A percentile compares a stretch with the other conserved stretches of the same genome.
These are phyloP conservation scores for Papilio dardanus DNA, from an alignment of 1,140 invertebrate species.

Conservation along the genomic window DNA sequence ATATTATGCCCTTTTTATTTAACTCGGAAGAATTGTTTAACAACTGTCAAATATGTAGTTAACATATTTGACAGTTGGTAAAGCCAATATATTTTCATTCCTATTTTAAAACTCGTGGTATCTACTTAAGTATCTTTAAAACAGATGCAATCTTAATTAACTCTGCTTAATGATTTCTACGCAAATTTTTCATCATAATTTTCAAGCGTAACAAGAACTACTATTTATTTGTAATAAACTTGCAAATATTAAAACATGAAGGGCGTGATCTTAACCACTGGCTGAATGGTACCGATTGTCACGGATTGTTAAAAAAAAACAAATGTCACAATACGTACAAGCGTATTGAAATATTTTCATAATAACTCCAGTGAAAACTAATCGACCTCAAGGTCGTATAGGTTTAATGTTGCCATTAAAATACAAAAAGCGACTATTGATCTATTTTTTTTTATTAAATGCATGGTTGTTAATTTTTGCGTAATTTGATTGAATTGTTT, in stretches of 20 bases:
- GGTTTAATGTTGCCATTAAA: neutral
- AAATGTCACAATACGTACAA: slow-evolving; percentile 16
- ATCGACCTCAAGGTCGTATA: slow-evolving; percentile 4
- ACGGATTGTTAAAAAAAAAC: neutral
- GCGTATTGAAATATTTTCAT: slow-evolving; percentile 15
- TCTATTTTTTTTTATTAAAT: neutral
- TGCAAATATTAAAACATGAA: neutral
- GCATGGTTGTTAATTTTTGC: neutral
- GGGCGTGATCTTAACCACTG: neutral
- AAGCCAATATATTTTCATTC: no score
- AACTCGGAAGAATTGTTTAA: no score
- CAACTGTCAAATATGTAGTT: no score
- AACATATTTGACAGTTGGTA: no score
- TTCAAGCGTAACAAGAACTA: neutral
- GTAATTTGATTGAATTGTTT: neutral
- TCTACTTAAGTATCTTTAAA: no score
- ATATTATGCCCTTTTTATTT: no score
- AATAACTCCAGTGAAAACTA: slow-evolving; percentile 13
- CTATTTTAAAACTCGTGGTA: no score
- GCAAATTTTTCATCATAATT: no score
- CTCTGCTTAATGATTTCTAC: no score
- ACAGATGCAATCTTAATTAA: no score
- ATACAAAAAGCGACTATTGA: neutral
- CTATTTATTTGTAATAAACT: neutral
- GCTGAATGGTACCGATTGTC: neutral